Conservation (phyloP, 2,113 vertebrate species). For the Brachyhypopomus gauderio region DNA sequence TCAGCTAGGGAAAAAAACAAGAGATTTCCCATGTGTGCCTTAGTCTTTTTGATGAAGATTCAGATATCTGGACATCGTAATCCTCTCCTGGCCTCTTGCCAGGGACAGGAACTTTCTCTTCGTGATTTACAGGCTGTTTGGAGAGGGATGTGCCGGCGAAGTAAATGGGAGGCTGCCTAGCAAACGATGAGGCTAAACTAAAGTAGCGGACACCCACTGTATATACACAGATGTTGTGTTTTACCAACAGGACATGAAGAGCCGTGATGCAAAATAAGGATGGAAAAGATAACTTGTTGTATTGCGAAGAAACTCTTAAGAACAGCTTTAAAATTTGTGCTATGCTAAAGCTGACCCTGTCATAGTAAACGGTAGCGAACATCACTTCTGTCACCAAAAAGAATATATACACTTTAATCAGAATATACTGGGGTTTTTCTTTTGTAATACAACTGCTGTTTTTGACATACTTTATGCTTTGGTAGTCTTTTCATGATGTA, state of each 20-base stretch:
- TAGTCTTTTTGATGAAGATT: slow-evolving; percentile 53
- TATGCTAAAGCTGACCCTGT: neutral
- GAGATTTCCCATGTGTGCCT: slow-evolving; percentile 52
- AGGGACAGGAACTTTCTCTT: slow-evolving; percentile 47
- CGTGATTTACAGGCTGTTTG: slow-evolving; percentile 52
- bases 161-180: slow-evolving; percentile 18
- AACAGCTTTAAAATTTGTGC: neutral
- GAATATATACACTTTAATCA: too few species aligned
- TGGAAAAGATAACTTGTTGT: neutral
- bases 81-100: slow-evolving; percentile 49
- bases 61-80: slow-evolving; percentile 61
- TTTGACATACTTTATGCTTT: neutral
- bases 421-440: too few species aligned
- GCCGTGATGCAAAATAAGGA: neutral
- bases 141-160: slow-evolving; percentile 36
- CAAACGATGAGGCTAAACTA: neutral
- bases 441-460: too few species aligned
- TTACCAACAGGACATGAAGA: neutral
- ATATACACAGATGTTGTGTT: slow-evolving; percentile 1
- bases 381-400: too few species aligned
- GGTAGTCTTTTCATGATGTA: slow-evolving; percentile 1
- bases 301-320: neutral
- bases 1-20: slow-evolving; percentile 38
- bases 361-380: too few species aligned
- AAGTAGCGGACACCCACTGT: slow-evolving; percentile 1